Evolutionary conservation across 2,797 vertebrate species (phyloP), one percentile per base, ranked within the genome.

Genomic region (Moxostoma hubbsi): DNA sequence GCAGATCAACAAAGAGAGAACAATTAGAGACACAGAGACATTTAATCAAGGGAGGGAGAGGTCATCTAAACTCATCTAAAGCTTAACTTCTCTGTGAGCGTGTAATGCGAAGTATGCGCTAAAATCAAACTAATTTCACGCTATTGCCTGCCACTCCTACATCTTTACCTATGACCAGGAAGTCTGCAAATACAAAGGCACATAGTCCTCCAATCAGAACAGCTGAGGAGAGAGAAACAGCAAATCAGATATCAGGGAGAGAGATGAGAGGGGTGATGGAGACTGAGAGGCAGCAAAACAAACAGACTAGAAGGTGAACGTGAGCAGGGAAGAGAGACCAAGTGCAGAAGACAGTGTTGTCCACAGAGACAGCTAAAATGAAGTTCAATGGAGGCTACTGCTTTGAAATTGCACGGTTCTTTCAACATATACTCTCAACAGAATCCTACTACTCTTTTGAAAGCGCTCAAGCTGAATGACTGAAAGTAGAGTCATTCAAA

Each of bases 131-230:
- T 82, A 83, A 58, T 62, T 67, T 49, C 55, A 64, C 15, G 15
- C 69, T 81, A 59, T 10, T 69, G 64, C 47, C 72, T 80, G 18
- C 6, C 47, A 68, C 68, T 79, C 61, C 53, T 79, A 73, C 45
- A 36, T 64, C 59, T 92, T 93, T 94, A 94, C 94, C 93, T 61
- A 92, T 93, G 77, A 94, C 88, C 91, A 94, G 91, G 93, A 95
- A 94, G 90, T 94, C 94, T 80, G 93, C 91, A 80, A 94, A 94
- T 89, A 93, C 91, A 91, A 94, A 84, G 65, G 92, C 94, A 91
- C 94, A 88, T 87, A 94, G 87, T 88, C 92, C 92, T 85, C 92
- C 92, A 89, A 93, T 92, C 85, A 95, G 92, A 89, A 94, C 70
- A 86, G 93, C 94, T 95, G 89, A 88, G 91, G 85, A 94, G 85